Evolutionary conservation across 2,888 invertebrate species (phyloP), one percentile per base, ranked within the genome.

Genomic region (Scrobipalpa atriplicella): DNA sequence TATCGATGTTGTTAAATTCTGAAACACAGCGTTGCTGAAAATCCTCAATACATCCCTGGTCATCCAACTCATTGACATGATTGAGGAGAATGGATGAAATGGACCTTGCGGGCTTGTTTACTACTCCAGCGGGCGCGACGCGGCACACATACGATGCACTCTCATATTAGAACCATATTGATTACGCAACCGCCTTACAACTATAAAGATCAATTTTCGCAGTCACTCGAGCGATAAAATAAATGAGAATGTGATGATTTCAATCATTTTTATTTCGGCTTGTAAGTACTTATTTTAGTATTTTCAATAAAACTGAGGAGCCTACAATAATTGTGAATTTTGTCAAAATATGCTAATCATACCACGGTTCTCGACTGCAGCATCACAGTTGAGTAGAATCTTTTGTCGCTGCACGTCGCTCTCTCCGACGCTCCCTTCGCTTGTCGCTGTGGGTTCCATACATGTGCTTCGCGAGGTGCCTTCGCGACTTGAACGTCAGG

Each of bases 81-180:
- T 90, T 90, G 88, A 84, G 81, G 75, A 75, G 84, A 90, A 85
- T 87, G 84, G 82, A 82, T 79, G 81, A 80, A 85, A 85, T 83
- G 84, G 83, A 77, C 87, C 86, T 87, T 86, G 87, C 73, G 72
- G 75, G 75, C 75, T 75, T 76, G 79, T 83, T 87, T 80, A 74
- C 80, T 75, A 77, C 76, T 75, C 73, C 70, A 56, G n/a, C 38
- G 58, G 58, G n/a, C 58, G 52, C 19, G 58, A n/a, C 58, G 58
- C 58, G 58, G 70, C 71, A 72, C 70, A 66, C 65, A 70, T 71
- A 72, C 64, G 72, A 72, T 76, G 70, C 73, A 67, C 72, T 75
- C 72, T 72, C 71, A 70, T 68, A 70, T 70, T 62, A 56, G 61
- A 54, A 18, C 38, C 29, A 18, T 56, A 62, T 62, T 61, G 62